Conservation (phyloP, 2,888 invertebrate genomes). For the Brenthis daphne region DNA sequence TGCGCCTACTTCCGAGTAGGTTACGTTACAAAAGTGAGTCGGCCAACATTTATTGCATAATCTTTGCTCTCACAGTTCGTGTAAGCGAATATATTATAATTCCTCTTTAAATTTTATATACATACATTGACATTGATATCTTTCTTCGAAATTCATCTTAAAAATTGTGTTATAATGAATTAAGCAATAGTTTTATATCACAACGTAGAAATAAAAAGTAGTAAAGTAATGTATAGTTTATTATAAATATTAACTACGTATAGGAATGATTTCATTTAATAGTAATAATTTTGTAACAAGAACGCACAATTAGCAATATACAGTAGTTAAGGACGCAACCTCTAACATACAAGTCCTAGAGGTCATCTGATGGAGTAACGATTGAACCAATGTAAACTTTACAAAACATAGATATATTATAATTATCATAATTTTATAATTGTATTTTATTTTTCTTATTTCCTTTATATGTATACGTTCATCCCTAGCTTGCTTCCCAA, state of each 20-base stretch:
- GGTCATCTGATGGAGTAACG: slow-evolving; percentile 9
- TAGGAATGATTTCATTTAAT: background rate
- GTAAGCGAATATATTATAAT: slow-evolving; percentile 19
- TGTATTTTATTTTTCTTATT: too few species aligned
- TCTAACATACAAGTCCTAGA: slow-evolving; percentile 12
- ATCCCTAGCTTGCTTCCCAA: too few species aligned
- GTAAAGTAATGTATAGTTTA: too few species aligned
- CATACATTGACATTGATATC: too few species aligned
- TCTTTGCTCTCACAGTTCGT: slow-evolving; percentile 43
- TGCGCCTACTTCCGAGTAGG: slow-evolving; percentile 57
- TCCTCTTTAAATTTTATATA: background rate
- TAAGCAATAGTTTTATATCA: too few species aligned
- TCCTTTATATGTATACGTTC: too few species aligned
- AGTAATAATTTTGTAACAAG: background rate
- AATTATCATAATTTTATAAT: too few species aligned
- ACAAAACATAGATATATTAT: background rate
- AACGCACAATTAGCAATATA: background rate
- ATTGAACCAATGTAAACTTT: background rate
- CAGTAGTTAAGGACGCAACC: slow-evolving; percentile 17
- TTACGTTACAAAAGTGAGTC: slow-evolving; percentile 49
- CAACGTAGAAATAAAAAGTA: too few species aligned
- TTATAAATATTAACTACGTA: too few species aligned
- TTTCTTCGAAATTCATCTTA: too few species aligned
- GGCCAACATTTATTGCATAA: slow-evolving; percentile 65
- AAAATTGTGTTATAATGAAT: too few species aligned